Conservation (phyloP, 2,797 vertebrate species). For the Poeciliopsis infans region DNA sequence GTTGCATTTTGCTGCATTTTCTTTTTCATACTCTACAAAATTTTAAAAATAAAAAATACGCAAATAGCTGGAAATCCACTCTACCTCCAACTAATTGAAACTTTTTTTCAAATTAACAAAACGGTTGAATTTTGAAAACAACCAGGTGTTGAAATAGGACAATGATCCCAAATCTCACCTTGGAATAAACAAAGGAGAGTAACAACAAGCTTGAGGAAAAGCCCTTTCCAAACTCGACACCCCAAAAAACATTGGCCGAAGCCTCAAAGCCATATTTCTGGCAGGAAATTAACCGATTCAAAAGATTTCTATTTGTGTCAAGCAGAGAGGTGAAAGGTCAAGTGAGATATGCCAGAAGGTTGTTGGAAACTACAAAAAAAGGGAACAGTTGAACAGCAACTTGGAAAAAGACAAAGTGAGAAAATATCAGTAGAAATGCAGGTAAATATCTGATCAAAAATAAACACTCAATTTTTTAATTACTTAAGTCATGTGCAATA, state of each 20-base stretch:
- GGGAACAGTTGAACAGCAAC: background rate
- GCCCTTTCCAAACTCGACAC: background rate
- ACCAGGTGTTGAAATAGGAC: background rate
- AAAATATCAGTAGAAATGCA: background rate
- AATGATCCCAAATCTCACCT: background rate
- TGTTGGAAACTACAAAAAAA: background rate
- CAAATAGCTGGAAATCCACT: too few species aligned
- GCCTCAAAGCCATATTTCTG: background rate
- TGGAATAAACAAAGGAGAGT: background rate
- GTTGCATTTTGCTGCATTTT: too few species aligned
- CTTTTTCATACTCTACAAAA: too few species aligned
- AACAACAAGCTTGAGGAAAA: background rate
- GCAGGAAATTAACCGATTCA: background rate
- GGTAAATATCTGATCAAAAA: background rate
- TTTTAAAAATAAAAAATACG: too few species aligned
- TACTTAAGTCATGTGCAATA: background rate
- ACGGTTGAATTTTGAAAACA: background rate
- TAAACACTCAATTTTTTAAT: background rate
- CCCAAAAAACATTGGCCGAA: background rate
- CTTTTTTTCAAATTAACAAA: background rate
- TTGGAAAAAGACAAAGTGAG: background rate
- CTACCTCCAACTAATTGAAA: too few species aligned
- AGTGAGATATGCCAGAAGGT: background rate
- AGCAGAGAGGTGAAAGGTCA: background rate
- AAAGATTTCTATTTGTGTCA: background rate